These are phyloP conservation scores for Saccostrea echinata DNA, from an alignment of 1,140 invertebrate genomes.

Conservation along the genomic window DNA sequence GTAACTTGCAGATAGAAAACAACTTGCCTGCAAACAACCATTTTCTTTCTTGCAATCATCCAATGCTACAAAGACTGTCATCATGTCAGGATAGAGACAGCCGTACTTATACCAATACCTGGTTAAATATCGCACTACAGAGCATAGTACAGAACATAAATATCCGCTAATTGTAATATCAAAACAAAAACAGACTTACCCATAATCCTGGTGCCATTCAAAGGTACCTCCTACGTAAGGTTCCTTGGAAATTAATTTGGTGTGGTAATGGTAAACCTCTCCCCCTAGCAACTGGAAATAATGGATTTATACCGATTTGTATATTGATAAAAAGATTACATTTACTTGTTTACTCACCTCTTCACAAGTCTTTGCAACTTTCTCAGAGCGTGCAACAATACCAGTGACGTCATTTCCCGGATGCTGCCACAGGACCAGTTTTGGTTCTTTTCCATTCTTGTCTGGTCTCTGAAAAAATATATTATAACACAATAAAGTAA, in stretches of 20 bases:
- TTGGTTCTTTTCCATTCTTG: slow-evolving; percentile 55
- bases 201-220: slow-evolving; percentile 77
- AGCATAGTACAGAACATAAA: background rate
- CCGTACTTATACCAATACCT: slow-evolving; percentile 78
- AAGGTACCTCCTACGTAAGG: slow-evolving; percentile 69
- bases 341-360: slow-evolving; percentile 57
- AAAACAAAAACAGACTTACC: slow-evolving; percentile 54
- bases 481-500: too few relatives aligned
- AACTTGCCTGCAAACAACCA: slow-evolving; percentile 72
- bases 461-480: slow-evolving; percentile 57
- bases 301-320: too few relatives aligned
- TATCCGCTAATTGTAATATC: background rate
- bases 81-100: slow-evolving; percentile 73
- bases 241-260: slow-evolving; percentile 73
- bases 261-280: slow-evolving; percentile 75
- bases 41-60: slow-evolving; percentile 72
- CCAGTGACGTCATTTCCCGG: slow-evolving; percentile 75
- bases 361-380: slow-evolving; percentile 68
- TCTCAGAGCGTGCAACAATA: slow-evolving; percentile 68
- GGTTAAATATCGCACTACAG: background rate
- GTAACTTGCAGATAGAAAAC: background rate
- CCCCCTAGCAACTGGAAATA: slow-evolving; percentile 63
- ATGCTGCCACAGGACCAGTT: slow-evolving; percentile 68
- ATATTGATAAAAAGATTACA: too few relatives aligned
- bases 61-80: slow-evolving; percentile 73